These are phyloP conservation scores for Ferdinandea cuprea DNA, from an alignment of 2,888 invertebrate species.

Conservation along the genomic window DNA sequence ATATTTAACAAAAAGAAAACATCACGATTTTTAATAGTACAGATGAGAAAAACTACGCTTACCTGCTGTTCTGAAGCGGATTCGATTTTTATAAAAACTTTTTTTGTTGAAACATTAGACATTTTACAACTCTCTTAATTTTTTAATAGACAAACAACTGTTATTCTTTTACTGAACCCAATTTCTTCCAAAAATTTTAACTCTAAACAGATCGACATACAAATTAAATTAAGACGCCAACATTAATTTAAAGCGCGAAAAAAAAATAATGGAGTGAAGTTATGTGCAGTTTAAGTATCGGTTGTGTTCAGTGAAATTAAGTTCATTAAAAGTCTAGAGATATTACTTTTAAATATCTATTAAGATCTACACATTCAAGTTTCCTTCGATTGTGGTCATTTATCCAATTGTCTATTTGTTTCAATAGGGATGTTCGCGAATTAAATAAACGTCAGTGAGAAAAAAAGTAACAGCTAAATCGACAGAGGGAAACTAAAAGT, in stretches of 20 bases:
- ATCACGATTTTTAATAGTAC: too few species aligned
- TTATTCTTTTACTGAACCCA: not conserved
- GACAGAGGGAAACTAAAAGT: too few species aligned
- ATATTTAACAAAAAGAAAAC: conserved; percentile 28
- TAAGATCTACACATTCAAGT: too few species aligned
- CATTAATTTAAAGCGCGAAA: conserved; percentile 48
- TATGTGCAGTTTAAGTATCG: not conserved
- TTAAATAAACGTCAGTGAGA: too few species aligned
- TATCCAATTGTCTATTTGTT: too few species aligned
- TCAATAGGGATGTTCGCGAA: too few species aligned
- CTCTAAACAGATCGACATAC: not conserved
- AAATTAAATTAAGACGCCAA: conserved; percentile 49
- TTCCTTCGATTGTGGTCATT: too few species aligned
- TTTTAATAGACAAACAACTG: conserved; percentile 1
- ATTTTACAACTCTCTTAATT: conserved; percentile 77
- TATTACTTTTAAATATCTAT: too few species aligned
- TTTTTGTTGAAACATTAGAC: conserved; percentile 80
- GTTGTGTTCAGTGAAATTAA: too few species aligned
- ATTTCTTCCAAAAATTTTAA: not conserved
- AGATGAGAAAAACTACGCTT: too few species aligned
- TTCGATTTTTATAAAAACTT: conserved; percentile 82
- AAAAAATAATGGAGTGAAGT: conserved; percentile 47
- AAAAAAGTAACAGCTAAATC: too few species aligned
- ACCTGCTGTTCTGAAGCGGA: conserved; percentile 82
- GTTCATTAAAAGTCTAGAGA: too few species aligned